Evolutionary conservation across 2,888 invertebrate species (phyloP), one percentile per base, ranked within the genome.

Genomic region (Clanis bilineata): DNA sequence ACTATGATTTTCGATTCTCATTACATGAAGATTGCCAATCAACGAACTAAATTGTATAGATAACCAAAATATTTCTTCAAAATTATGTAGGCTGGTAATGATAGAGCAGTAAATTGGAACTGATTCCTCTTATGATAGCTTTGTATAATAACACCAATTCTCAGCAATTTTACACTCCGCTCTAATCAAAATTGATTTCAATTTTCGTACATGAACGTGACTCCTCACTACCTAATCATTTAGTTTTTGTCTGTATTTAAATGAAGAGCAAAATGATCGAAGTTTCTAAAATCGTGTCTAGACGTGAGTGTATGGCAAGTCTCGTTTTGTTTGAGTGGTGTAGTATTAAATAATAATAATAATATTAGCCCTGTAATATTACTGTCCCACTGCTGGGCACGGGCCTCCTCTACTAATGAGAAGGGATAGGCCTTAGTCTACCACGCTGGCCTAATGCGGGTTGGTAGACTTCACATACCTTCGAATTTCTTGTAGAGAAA

Each of bases 21-120:
- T 45, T 25, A 25, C 45, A n/a, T 28, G 32, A 32, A 51, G 9
- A 51, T 51, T 51, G 51, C 51, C 32, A 28, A 51, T 51, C 51
- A 32, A 28, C 32, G 32, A 32, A 32, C 51, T n/a, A 45, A 45
- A n/a, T 45, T 25, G 23, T 45, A 45, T 12, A 12, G 12, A 45
- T 45, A n/a, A 23, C 25, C 12, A 45, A 51, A 32, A 51, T 18
- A 51, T 32, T 32, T 51, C 32, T 2, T 28, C 47, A 15, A 28
- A n/a, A 51, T 18, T 51, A 28, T 47, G 6, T 15, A 25, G n/a
- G 25, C 25, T 25, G 47, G 25, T 47, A 47, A 47, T 47, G 47
- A 47, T 45, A 25, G 47, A 47, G 7, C 5, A 25, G 47, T 23
- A 47, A 44, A 47, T 47, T 23, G 28, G 18, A 45, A 32, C 32